These are phyloP conservation scores for Poeciliopsis prolifica DNA, from an alignment of 2,113 vertebrate species.

Conservation along the genomic window DNA sequence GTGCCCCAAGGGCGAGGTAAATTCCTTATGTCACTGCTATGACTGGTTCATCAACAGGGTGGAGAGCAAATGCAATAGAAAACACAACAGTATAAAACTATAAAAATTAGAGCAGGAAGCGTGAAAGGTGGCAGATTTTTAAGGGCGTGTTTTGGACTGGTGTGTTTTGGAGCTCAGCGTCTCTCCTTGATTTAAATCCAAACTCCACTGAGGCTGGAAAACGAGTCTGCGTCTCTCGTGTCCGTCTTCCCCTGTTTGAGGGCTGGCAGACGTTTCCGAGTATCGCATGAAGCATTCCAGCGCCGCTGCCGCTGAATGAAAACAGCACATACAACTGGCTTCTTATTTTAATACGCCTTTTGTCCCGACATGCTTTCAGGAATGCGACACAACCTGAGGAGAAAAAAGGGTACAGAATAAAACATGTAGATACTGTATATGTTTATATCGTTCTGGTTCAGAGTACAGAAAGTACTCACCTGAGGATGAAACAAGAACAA, in stretches of 20 bases:
- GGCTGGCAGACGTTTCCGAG: neutral
- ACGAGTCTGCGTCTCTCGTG: neutral
- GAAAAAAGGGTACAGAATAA: neutral
- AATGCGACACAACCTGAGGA: conserved; percentile 66
- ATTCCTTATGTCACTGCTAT: conserved; percentile 76
- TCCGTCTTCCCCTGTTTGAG: too few relatives aligned
- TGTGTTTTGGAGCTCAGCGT: neutral
- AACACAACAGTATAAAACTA: neutral
- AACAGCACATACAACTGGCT: conserved; percentile 15
- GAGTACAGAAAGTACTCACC: too few relatives aligned
- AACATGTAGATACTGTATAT: neutral
- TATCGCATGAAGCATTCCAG: conserved; percentile 21
- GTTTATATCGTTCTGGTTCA: too few relatives aligned
- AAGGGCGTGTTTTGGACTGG: neutral
- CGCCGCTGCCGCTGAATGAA: neutral
- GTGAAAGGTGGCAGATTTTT: conserved; percentile 10
- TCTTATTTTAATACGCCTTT: conserved; percentile 14
- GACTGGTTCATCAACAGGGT: conserved; percentile 56
- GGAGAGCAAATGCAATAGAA: neutral
- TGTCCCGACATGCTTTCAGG: conserved; percentile 60
- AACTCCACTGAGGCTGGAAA: conserved; percentile 1
- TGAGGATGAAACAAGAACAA: too few relatives aligned
- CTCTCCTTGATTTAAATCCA: neutral
- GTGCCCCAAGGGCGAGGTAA: conserved; percentile 65
- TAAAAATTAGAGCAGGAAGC: conserved; percentile 1